phyloP scores from a whole-genome alignment of 2,888 invertebrate species.

The Mylabris sibirica region DNA sequence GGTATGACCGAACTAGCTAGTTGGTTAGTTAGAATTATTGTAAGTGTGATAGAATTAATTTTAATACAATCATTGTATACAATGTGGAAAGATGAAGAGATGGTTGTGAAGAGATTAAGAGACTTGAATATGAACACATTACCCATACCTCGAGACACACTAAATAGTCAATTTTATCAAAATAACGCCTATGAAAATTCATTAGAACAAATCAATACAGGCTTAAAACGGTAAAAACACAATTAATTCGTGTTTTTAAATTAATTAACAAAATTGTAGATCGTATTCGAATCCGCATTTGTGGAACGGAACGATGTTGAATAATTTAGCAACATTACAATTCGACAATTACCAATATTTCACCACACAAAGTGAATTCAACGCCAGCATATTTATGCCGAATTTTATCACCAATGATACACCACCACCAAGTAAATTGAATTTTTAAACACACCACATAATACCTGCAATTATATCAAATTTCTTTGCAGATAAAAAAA shows the following conservation, averaged over 20 bases:
- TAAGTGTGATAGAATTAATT: constrained; percentile 62
- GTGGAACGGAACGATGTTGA: constrained; percentile 52
- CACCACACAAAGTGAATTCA: constrained; percentile 60
- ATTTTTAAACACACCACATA: not conserved
- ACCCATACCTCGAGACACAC: constrained; percentile 47
- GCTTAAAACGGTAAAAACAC: constrained; percentile 45
- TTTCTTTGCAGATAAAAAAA: constrained; percentile 53
- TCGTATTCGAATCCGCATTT: constrained; percentile 54
- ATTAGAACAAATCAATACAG: constrained; percentile 49
- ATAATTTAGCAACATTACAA: constrained; percentile 52
- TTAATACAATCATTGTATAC: constrained; percentile 64
- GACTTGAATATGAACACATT: constrained; percentile 60
- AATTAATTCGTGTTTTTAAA: not conserved
- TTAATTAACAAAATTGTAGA: constrained; percentile 41
- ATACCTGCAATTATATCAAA: not conserved
- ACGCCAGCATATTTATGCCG: constrained; percentile 59
- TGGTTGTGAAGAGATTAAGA: constrained; percentile 61
- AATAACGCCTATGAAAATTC: constrained; percentile 58
- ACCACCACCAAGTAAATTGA: constrained; percentile 35
- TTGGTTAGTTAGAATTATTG: constrained; percentile 61
- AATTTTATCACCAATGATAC: constrained; percentile 43
- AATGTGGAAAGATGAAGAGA: constrained; percentile 65
- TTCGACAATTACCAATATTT: constrained; percentile 57
- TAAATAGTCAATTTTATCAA: constrained; percentile 56
- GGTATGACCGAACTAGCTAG: constrained; percentile 63